These are phyloP conservation scores for Leucophora obtusa DNA, from an alignment of 2,888 invertebrate species.

Conservation along the genomic window DNA sequence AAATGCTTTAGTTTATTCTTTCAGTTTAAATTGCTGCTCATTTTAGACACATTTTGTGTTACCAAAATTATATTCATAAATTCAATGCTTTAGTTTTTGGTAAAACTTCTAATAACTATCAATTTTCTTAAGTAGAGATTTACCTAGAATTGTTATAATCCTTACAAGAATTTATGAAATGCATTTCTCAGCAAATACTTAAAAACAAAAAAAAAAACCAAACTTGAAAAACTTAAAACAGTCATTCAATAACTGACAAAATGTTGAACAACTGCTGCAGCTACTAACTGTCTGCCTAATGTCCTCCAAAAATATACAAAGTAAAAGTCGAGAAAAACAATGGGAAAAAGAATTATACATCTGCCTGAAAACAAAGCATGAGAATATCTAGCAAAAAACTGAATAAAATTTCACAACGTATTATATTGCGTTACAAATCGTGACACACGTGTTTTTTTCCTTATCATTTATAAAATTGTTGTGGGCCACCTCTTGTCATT, in stretches of 20 bases:
- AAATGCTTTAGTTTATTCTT: no score
- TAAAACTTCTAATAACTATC: constrained; percentile 53
- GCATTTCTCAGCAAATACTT: constrained; percentile 2
- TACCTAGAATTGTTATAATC: constrained; percentile 54
- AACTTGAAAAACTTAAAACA: background rate
- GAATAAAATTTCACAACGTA: constrained; percentile 45
- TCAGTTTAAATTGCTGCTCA: background rate
- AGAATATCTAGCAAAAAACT: background rate
- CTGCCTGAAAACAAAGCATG: constrained; percentile 8
- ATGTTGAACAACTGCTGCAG: background rate
- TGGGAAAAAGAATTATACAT: constrained; percentile 66
- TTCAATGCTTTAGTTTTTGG: constrained; percentile 11
- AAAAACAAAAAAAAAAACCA: background rate
- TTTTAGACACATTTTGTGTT: background rate
- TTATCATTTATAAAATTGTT: constrained; percentile 53
- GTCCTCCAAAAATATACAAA: constrained; percentile 1
- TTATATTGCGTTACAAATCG: constrained; percentile 47
- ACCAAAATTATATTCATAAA: background rate
- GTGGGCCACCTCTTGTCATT: constrained; percentile 29
- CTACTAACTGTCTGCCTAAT: background rate
- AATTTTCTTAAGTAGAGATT: constrained; percentile 57
- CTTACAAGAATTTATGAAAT: constrained; percentile 21
- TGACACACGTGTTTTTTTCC: constrained; percentile 29
- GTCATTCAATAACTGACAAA: constrained; percentile 5
- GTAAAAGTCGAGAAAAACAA: constrained; percentile 5